phyloP scores from a whole-genome alignment of 2,888 invertebrate genomes.

The Caradrina kadenii region DNA sequence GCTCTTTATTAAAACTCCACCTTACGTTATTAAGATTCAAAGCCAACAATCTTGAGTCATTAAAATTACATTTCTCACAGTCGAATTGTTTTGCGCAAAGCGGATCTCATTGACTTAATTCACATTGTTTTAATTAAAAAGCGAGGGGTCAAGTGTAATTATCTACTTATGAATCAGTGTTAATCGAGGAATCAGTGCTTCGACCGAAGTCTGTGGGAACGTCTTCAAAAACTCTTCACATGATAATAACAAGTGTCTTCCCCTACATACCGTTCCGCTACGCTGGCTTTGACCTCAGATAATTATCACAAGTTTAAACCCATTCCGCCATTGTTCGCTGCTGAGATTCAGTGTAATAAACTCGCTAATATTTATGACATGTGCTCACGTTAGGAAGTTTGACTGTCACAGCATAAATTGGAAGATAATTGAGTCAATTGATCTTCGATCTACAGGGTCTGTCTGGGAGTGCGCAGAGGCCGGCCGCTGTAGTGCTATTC shows the following conservation, averaged over 20 bases:
- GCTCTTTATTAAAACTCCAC: constrained; percentile 60
- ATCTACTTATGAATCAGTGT: constrained; percentile 87
- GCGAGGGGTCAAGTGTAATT: constrained; percentile 84
- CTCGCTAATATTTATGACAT: constrained; percentile 78
- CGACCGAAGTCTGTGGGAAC: constrained; percentile 84
- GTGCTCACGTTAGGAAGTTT: constrained; percentile 42
- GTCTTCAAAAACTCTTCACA: constrained; percentile 89
- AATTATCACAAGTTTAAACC: constrained; percentile 87
- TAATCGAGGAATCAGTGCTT: constrained; percentile 87
- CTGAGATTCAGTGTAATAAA: constrained; percentile 82
- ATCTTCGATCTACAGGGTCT: constrained; percentile 56
- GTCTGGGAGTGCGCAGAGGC: constrained; percentile 9
- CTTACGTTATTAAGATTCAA: constrained; percentile 36
- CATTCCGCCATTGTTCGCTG: constrained; percentile 84
- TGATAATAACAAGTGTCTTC: constrained; percentile 85
- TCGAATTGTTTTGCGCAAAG: constrained; percentile 67
- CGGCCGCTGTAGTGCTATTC: constrained; percentile 9
- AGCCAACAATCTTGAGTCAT: constrained; percentile 39
- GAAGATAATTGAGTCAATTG: constrained; percentile 69
- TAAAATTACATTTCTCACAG: constrained; percentile 69
- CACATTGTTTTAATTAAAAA: constrained; percentile 82
- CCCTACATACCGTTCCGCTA: constrained; percentile 87
- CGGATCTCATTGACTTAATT: constrained; percentile 66
- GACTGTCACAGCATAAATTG: constrained; percentile 54
- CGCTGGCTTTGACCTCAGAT: constrained; percentile 85